Conservation (phyloP, 2,888 invertebrate species). For the Cryptophagus acutangulus region DNA sequence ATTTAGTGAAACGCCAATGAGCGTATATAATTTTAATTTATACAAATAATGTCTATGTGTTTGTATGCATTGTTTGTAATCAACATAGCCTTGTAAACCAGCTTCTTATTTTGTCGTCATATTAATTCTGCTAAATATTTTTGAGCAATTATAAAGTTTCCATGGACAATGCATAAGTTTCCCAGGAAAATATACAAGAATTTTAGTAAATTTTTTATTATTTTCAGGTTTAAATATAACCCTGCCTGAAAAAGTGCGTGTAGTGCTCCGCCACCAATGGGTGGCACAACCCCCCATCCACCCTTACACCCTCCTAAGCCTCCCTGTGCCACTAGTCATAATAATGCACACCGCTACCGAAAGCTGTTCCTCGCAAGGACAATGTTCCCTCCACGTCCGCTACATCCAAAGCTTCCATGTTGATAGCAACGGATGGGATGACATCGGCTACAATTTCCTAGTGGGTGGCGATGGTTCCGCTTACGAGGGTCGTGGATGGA, state of each 20-base stretch:
- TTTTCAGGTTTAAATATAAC: slow-evolving; percentile 16
- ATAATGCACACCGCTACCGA: slow-evolving; percentile 64
- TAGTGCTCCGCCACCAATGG: slow-evolving; percentile 61
- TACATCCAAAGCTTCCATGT: slow-evolving; percentile 66
- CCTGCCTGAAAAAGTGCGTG: slow-evolving; percentile 45
- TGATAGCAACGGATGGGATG: slow-evolving; percentile 58
- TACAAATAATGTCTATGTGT: too few relatives aligned
- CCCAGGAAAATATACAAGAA: too few relatives aligned
- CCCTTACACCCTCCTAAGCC: slow-evolving; percentile 36
- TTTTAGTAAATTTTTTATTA: background rate
- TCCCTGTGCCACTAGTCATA: slow-evolving; percentile 55
- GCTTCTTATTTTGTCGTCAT: too few relatives aligned
- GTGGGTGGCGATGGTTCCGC: slow-evolving; percentile 76
- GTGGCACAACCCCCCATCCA: slow-evolving; percentile 56
- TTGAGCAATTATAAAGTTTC: too few relatives aligned
- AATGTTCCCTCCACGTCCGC: slow-evolving; percentile 57
- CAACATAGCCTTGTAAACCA: too few relatives aligned
- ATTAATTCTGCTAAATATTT: too few relatives aligned
- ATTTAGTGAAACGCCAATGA: too few relatives aligned
- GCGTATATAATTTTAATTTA: too few relatives aligned
- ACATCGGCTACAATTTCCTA: slow-evolving; percentile 74
- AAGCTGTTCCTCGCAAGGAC: slow-evolving; percentile 54
- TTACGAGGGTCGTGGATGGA: slow-evolving; percentile 73
- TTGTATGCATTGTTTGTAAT: too few relatives aligned
- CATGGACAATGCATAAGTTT: too few relatives aligned